Base-by-base conservation (phyloP, 2,888 invertebrate genomes). In the Ichneumoninae sp. region DNA sequence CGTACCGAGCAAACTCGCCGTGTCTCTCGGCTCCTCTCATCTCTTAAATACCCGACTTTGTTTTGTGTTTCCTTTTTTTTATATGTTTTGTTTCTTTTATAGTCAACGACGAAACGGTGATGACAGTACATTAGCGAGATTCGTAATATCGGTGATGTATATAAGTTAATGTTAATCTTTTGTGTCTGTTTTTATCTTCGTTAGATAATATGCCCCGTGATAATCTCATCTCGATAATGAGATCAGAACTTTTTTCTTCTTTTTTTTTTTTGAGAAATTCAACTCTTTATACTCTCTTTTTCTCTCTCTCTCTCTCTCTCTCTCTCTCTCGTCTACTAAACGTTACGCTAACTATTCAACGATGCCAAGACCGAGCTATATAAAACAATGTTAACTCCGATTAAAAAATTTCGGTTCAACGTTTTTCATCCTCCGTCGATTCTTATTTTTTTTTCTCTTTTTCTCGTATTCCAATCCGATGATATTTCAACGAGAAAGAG, bases 31-130 rank as follows among this genome's bases (percentile, higher is more conserved):
- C 36, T 50, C 13, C 1, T 65, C 62, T 10, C 8, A 40, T 36
- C 57, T 26, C 57, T 22, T 33, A 16, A 62, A 62, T 72, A 69
- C 69, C 8, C 36, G 33, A 36, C 68, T 22, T 52, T 68, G 19
- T 8, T 57, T 60, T 47, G 4, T 47, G 4, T 44, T 36, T 36
- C 16, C 26, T 26, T 40, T 47, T 60, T 44, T 13, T 54, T 76
- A 30, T 74, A 52, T 60, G 72, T 10, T 82, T 75, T 52, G n/a
- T 80, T 69, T 71, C 33, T 71, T 62, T 65, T 68, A 65, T 47
- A 72, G 76, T 74, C 76, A 83, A 86, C 75, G 82, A 87, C 85
- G 82, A 71, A 88, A 88, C 79, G 74, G 70, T 84, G 86, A 87
- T 85, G 88, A 88, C 87, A 80, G 78, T 87, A 84, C 71, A 36